Evolutionary conservation across 2,113 vertebrate species (phyloP), one percentile per base, ranked within the genome.

Genomic region (Romanogobio albipinnatus): DNA sequence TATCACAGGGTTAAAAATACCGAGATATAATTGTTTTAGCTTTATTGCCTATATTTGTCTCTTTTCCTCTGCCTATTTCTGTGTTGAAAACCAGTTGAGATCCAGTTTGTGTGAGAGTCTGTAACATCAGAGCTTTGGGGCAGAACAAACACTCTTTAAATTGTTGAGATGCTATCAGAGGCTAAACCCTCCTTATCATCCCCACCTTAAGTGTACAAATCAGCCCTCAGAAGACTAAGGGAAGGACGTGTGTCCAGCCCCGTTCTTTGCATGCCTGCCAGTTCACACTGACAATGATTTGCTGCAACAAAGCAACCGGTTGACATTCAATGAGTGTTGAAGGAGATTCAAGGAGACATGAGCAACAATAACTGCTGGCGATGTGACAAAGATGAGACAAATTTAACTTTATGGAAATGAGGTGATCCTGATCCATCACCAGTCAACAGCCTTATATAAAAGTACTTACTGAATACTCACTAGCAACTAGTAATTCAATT

Each of bases 171-270:
- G 53, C 82, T 58, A 84, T 83, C 45, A 74, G 76, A 51, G 2
- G 13, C 47, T 68, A 82, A 70, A 85, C 66, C 83, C 24, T 89
- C 83, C 87, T 90, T 89, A 90, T 93, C 88, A 82, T 91, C 86
- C 64, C 39, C 45, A 89, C 82, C 90, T 81, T 87, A 90, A 82
- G 61, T 79, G 80, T 83, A 86, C 75, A 88, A 91, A 92, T 90
- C 86, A 70, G 88, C 90, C 88, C 89, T 89, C 88, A 81, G 89
- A 89, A 90, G 91, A 91, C 80, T 86, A 74, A 85, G 79, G 53
- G 62, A 70, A 75, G 86, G 86, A 51, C 9, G 33, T 45, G 56
- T 82, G 61, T 83, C 53, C 24, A 15, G 64, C 36, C 62, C 45
- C 49, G 14, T 19, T 68, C 33, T 80, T 47, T 80, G 56, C 68